Base-by-base conservation (phyloP, 2,113 vertebrate genomes). In the Poeciliopsis turrubarensis region DNA sequence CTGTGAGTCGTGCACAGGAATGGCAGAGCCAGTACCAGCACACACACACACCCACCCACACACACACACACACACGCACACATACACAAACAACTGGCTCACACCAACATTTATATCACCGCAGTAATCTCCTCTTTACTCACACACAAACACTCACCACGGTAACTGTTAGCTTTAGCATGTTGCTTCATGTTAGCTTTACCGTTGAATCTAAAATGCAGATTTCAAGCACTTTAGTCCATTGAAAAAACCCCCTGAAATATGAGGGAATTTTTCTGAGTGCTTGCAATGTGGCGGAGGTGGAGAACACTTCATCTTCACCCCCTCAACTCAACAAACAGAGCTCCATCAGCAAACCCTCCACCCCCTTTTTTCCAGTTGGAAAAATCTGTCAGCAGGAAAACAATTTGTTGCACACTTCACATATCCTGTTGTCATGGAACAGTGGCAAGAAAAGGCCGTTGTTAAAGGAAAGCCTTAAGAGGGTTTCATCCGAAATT, bases 211-310 rank as follows among this genome's bases (percentile, higher is more conserved):
- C 34, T 37, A 37, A 37, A 37, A 37, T 37, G 85, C 68, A 62
- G 70, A 87, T 86, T 82, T 80, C 85, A 86, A 89, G 83, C 77
- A 82, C 81, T 82, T 62, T 86, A 87, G 82, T 87, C 90, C 82
- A 92, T 93, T 89, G 34, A 37, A 37, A 92, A 92, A 90, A 89
- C 90, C 82, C 87, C 91, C 92, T 92, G 44, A 92, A 89, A 87
- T 87, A 84, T 80, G 86, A 88, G n/a, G 11, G 26, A 3, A 39
- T 68, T 17, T 47, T 9, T 47, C 44, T 47, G 44, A 47, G 44
- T 47, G 6, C 17, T 47, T 5, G 41, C 3, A 17, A 1, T 13
- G 5, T 27, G 44, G n/a, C 1, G 19, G 30, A 7, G 19, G 64
- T 41, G 51, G 30, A 27, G 63, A 19, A 39, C 19, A 3, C 9